These are phyloP conservation scores for Ditula angustiorana DNA, from an alignment of 2,888 invertebrate genomes.

Conservation along the genomic window DNA sequence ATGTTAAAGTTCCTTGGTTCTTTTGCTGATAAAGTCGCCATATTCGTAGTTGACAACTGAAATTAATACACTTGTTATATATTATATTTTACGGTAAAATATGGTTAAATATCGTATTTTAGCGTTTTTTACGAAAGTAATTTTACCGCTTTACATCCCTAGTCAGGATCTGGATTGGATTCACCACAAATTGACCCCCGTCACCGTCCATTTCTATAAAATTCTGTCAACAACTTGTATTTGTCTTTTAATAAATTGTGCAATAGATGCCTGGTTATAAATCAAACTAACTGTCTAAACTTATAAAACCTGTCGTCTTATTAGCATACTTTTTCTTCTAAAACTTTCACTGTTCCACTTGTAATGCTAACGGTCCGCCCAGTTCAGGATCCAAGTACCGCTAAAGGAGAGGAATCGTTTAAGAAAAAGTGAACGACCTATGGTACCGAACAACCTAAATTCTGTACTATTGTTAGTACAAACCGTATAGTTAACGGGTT, in stretches of 20 bases:
- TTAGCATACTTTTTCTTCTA: constrained; percentile 19
- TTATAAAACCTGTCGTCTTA: background rate
- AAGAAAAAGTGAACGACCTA: constrained; percentile 18
- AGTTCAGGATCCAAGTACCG: constrained; percentile 32
- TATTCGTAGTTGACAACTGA: too few species aligned
- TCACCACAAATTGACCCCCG: too few species aligned
- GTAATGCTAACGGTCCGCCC: constrained; percentile 36
- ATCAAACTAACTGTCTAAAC: background rate
- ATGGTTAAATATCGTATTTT: too few species aligned
- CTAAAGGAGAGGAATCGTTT: constrained; percentile 21
- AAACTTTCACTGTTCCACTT: constrained; percentile 36
- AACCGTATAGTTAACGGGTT: constrained; percentile 15
- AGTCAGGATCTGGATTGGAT: too few species aligned
- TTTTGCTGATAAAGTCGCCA: too few species aligned
- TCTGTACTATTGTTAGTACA: constrained; percentile 10
- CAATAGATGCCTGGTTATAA: background rate
- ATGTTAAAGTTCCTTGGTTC: too few species aligned
- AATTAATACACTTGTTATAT: too few species aligned
- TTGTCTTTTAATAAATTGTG: background rate
- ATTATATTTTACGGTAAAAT: too few species aligned
- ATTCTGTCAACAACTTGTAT: too few species aligned
- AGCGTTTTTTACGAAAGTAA: too few species aligned
- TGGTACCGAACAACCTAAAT: background rate
- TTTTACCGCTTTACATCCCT: too few species aligned
- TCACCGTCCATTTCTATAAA: too few species aligned